Base-by-base conservation (phyloP, 2,888 invertebrate genomes). In the Zaprionus obscuricornis region DNA sequence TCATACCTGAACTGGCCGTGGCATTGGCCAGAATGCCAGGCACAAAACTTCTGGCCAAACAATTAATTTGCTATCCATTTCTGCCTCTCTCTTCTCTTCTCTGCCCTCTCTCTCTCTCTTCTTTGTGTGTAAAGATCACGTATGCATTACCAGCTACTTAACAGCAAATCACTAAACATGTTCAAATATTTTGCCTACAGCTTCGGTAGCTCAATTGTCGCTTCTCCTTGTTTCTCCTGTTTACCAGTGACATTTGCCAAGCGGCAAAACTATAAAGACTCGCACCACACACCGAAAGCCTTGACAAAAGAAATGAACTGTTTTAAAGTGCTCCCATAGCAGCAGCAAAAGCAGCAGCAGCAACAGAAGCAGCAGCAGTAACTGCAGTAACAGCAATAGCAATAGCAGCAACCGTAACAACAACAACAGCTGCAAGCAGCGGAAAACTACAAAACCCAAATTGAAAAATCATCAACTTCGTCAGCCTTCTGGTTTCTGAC, bases 291-390 rank as follows among this genome's bases (percentile, higher is more conserved):
- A 26, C 29, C 57, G 29, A 29, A 49, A 64, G 79, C 75, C 81
- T 85, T 82, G 85, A 82, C 85, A 81, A 85, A 85, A 76, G 84
- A 81, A 85, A 70, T 83, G 85, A 85, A 83, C 86, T 85, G 86
- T 81, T 85, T 85, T 85, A 83, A 84, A 85, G 84, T 79, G 85
- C 70, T 78, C 69, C 75, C 60, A 58, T 31, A 74, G 62, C 63
- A 59, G 31, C 56, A 34, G 20, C 36, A 36, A 2, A 43, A 37
- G 14, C 22, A 26, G 16, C 40, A 54, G 2, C 49, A 50, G 7
- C 46, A 36, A 1, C 51, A 52, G 7, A 39, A 37, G 5, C 36
- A 29, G 24, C n/a, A n/a, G 18, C 42, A 17, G 20, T 31, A 37
- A 10, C 31, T 27, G 43, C 39, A 51, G 45, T 33, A 57, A 26